Evolutionary conservation across 2,888 invertebrate genomes (phyloP).

Genomic region (Acanthosepion pharaonis): DNA sequence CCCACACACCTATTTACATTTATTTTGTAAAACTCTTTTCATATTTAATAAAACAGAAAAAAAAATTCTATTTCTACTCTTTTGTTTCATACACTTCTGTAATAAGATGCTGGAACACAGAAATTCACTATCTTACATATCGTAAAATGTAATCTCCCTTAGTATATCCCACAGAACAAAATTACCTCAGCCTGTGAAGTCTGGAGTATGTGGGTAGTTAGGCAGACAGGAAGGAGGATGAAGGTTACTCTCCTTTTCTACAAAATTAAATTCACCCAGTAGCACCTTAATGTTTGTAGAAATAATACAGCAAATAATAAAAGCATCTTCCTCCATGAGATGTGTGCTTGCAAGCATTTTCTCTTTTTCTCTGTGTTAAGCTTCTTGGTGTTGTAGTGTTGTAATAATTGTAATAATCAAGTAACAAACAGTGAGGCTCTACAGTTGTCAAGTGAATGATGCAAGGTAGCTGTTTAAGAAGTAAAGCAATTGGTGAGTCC

Average conservation of each 20-base stretch:
- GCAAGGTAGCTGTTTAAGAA: conserved; percentile 33
- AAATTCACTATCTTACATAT: neutral
- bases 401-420: neutral
- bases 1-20: neutral
- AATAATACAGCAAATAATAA: conserved; percentile 8
- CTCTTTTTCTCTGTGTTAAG: neutral
- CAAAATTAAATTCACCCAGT: conserved; percentile 18
- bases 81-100: neutral
- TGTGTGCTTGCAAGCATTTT: too few relatives aligned
- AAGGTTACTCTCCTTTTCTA: conserved; percentile 33
- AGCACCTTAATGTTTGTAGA: neutral
- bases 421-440: neutral
- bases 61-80: neutral
- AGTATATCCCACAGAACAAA: conserved; percentile 1
- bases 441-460: neutral
- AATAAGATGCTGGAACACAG: neutral
- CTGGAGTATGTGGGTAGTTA: conserved; percentile 17
- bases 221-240: neutral
- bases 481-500: conserved; percentile 33
- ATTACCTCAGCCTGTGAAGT: neutral
- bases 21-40: neutral
- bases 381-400: neutral
- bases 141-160: neutral
- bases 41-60: neutral
- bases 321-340: neutral